These are phyloP conservation scores for Microchirus variegatus DNA, from an alignment of 2,797 vertebrate species.

Conservation along the genomic window DNA sequence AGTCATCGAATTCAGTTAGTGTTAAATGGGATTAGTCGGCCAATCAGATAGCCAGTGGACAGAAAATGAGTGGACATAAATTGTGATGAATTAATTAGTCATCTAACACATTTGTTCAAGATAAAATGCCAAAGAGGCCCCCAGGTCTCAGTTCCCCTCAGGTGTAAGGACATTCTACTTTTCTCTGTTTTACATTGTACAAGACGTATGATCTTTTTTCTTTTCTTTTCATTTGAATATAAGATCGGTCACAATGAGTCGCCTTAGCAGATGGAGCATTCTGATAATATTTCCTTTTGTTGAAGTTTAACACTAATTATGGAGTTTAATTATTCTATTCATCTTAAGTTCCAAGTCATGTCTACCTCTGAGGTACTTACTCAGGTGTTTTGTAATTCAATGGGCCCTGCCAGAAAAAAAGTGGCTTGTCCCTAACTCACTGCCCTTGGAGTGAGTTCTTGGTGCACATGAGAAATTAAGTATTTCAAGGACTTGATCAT, in stretches of 20 bases:
- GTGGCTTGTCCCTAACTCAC: constrained; percentile 4
- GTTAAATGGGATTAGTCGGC: constrained; percentile 30
- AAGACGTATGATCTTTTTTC: neutral
- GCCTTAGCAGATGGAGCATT: neutral
- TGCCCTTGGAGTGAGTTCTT: constrained; percentile 20
- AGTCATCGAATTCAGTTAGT: constrained; percentile 36
- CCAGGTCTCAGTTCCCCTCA: constrained; percentile 2
- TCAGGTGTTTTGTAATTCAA: neutral
- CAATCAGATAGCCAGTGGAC: constrained; percentile 10
- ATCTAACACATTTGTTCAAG: constrained; percentile 1
- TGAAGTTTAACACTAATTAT: neutral
- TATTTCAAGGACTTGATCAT: constrained; percentile 15
- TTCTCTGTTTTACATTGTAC: neutral
- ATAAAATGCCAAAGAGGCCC: neutral
- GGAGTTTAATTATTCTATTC: neutral
- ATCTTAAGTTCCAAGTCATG: neutral
- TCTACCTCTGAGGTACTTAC: constrained; percentile 7
- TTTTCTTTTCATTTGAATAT: neutral
- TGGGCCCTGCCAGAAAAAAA: constrained; percentile 5
- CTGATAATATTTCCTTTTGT: neutral
- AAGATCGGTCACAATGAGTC: neutral
- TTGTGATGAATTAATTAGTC: constrained; percentile 17
- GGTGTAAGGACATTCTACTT: neutral
- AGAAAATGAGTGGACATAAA: constrained; percentile 1
- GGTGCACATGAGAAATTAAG: constrained; percentile 21